Base-by-base conservation (phyloP, 2,888 invertebrate species). In the Xanthia icteritia region DNA sequence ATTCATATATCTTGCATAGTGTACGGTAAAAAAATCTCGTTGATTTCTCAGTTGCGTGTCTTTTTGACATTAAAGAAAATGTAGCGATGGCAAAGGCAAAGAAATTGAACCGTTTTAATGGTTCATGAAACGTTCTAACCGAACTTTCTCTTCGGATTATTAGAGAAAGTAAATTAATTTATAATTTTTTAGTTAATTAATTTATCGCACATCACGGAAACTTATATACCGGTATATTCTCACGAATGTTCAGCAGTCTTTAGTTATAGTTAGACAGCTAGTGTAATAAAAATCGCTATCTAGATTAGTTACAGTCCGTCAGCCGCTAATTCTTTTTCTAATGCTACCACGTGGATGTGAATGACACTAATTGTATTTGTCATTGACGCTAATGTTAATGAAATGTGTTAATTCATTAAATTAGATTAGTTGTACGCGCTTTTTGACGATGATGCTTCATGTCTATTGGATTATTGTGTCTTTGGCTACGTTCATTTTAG, bases 101-200 rank as follows among this genome's bases (percentile, higher is more conserved):
- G 42, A 75, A 69, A 61, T 63, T 13, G 54, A 75, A 73, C 42
- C 15, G 60, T 42, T 79, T 75, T 69, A 73, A 80, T 67, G 60
- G 64, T 68, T 77, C 73, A 72, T 77, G 73, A 81, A 74, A 72
- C 73, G 39, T 72, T 79, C 31, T 45, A 65, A 74, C 79, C 36
- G n/a, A 45, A 77, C 77, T 87, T 81, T 88, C 76, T 77, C 68
- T 11, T 60, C 8, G 51, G n/a, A 48, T 73, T 73, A 68, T 77
- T 23, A 48, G 65, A 66, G 88, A 88, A 86, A 86, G 85, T 79
- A 72, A 66, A 78, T 76, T 76, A 66, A 64, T 68, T 79, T 65
- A 60, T 78, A 83, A 88, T 83, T 83, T 78, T 79, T 72, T 70
- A 48, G 42, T 58, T 15, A 17, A 68, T 77, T 63, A 13, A 77